Evolutionary conservation across 2,113 vertebrate genomes (phyloP).

Genomic region (Lophochroa leadbeateri): DNA sequence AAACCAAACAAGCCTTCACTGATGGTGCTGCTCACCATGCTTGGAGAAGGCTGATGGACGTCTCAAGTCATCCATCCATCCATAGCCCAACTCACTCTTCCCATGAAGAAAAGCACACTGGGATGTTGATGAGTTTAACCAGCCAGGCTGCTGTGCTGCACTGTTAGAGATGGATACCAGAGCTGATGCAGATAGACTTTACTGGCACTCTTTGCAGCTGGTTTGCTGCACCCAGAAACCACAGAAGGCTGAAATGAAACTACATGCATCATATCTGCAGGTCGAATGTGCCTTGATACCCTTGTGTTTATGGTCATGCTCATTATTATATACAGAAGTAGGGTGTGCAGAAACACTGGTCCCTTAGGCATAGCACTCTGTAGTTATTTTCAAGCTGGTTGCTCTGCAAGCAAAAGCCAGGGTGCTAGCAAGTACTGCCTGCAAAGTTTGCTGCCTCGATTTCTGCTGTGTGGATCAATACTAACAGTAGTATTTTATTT

Average conservation of each 20-base stretch:
- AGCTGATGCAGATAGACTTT: not conserved
- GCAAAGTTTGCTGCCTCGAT: slow-evolving; percentile 40
- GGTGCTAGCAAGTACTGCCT: not conserved
- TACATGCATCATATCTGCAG: not conserved
- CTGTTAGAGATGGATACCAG: fast-evolving
- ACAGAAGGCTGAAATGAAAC: not conserved
- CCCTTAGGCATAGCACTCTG: fast-evolving
- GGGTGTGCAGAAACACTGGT: not conserved
- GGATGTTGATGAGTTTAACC: not conserved
- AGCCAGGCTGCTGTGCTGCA: not conserved
- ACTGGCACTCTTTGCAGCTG: not conserved
- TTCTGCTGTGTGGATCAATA: slow-evolving; percentile 49
- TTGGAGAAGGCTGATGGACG: not conserved
- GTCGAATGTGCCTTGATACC: fast-evolving
- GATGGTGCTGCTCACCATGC: fast-evolving
- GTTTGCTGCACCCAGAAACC: not conserved
- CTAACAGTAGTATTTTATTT: slow-evolving; percentile 43
- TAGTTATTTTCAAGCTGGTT: not conserved
- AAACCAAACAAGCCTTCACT: fast-evolving
- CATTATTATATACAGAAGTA: fast-evolving
- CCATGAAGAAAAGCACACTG: not conserved
- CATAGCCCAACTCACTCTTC: no score
- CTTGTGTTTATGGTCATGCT: not conserved
- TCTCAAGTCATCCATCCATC: not conserved
- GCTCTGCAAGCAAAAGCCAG: not conserved